Base-by-base conservation (phyloP, 2,113 vertebrate genomes). In the Tachysurus vachellii region DNA sequence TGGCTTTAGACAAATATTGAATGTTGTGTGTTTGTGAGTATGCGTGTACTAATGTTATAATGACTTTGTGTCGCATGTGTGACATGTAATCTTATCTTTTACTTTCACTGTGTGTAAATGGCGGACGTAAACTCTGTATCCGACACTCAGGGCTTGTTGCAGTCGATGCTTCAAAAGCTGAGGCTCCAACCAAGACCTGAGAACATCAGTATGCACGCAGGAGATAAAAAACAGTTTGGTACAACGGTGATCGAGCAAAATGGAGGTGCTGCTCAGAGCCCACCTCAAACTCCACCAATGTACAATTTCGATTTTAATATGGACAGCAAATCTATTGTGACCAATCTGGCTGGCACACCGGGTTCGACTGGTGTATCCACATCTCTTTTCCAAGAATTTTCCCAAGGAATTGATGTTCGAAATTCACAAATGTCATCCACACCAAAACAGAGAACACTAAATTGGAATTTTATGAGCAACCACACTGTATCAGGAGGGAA, bases 111-210 rank as follows among this genome's bases (percentile, higher is more conserved):
- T 57, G 62, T 56, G 54, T 64, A 89, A 90, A 96, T 96, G 95
- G 94, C 93, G 91, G 64, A 54, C 8, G 17, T n/a, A 14, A 84
- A 91, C 75, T 23, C 90, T 61, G 84, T 84, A 56, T 81, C 88
- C 70, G 94, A 95, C 87, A 70, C 77, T 47, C 94, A 95, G 85
- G 89, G 86, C 47, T 81, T 95, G 89, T 83, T 96, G 91, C 94
- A 95, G 89, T 95, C 95, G 59, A 95, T 96, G 95, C 92, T 95
- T 91, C 92, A 94, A 91, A 94, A 82, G 88, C 89, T 95, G 88
- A 94, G 82, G 88, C 91, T 96, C 61, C 94, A 94, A 83, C 56
- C 92, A 0, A 91, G 75, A 66, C 89, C 75, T 73, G 92, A 73
- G 21, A 94, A 2, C 84, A 86, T 19, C 86, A 89, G 80, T 17